A percentile compares a stretch with the other conserved stretches of the same genome.
Conservation (phyloP, 2,797 vertebrate genomes). For the Parauchenoglanis ngamensis region DNA sequence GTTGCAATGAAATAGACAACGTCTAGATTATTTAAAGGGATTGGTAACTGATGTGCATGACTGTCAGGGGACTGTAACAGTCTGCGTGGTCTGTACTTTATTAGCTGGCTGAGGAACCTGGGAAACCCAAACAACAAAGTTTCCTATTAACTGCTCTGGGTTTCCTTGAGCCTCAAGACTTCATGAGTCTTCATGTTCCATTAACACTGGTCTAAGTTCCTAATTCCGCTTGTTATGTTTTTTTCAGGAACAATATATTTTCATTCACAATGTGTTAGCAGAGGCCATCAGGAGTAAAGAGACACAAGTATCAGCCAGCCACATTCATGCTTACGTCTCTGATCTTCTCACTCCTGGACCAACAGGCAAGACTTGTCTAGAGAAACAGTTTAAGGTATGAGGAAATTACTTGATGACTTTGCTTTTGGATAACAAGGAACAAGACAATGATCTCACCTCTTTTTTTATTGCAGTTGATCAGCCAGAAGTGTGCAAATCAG, state of each 20-base stretch:
- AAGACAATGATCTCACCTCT: neutral
- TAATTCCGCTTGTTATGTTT: neutral
- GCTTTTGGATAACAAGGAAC: neutral
- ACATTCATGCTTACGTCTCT: constrained; percentile 88
- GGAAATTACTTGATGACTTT: neutral
- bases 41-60: neutral
- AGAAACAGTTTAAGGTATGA: constrained; percentile 90
- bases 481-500: constrained; percentile 79
- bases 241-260: constrained; percentile 92
- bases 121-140: neutral
- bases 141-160: neutral
- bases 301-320: constrained; percentile 84
- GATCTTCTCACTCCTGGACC: constrained; percentile 85
- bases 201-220: neutral
- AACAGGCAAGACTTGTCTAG: constrained; percentile 83
- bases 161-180: neutral
- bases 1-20: neutral
- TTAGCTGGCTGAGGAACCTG: neutral
- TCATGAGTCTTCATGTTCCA: neutral
- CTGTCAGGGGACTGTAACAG: neutral
- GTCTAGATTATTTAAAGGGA: neutral
- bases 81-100: neutral
- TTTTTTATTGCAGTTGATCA: constrained; percentile 78
- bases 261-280: constrained; percentile 90
- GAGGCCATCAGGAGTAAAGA: constrained; percentile 89